Evolutionary conservation across 37 sponge, comb jelly and placozoan genomes (phyloP).

Genomic region (Lycopodina hypogea): DNA sequence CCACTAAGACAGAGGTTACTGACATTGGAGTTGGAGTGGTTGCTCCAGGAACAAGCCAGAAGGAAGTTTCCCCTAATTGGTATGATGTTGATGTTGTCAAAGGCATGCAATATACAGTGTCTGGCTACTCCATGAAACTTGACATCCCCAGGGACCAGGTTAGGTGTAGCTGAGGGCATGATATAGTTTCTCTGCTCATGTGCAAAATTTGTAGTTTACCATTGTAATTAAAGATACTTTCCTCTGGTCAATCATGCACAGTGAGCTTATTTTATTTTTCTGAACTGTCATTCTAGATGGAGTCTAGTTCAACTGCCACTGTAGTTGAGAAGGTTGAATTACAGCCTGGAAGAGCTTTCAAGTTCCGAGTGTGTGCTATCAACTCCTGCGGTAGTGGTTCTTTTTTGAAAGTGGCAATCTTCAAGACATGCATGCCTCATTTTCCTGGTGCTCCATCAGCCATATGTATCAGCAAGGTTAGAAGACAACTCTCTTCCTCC

Average conservation of each 20-base stretch:
- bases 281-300: no score
- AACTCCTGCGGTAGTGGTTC: constrained; percentile 92
- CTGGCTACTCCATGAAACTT: constrained; percentile 63
- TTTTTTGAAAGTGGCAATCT: constrained; percentile 91
- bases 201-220: no score
- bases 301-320: neutral
- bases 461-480: constrained; percentile 98
- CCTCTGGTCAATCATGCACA: no score
- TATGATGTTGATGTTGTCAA: constrained; percentile 82
- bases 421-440: constrained; percentile 98
- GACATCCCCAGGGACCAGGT: constrained; percentile 1
- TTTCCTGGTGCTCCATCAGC: constrained; percentile 98
- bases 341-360: constrained; percentile 91
- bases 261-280: no score
- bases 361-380: constrained; percentile 94
- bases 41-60: constrained; percentile 55
- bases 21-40: no score
- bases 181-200: no score
- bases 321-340: constrained; percentile 66
- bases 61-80: constrained; percentile 64
- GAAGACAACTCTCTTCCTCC: no score
- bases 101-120: constrained; percentile 73
- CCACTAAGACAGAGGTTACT: no score
- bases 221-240: no score
- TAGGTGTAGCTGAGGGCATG: no score